Conservation (phyloP, 2,113 vertebrate species). For the Pituophis catenifer region DNA sequence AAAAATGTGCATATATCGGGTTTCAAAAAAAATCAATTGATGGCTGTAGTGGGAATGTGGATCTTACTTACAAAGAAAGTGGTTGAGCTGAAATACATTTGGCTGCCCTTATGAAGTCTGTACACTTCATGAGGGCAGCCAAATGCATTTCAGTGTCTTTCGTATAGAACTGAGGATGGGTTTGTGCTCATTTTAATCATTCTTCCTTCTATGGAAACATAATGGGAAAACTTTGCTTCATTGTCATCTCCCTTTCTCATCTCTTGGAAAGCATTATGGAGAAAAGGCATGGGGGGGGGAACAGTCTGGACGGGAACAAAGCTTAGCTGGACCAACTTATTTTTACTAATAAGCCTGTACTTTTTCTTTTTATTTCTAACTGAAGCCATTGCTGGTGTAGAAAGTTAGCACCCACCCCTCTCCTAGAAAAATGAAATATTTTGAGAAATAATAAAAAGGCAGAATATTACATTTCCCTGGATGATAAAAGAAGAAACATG, state of each 20-base stretch:
- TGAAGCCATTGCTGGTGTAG: neutral
- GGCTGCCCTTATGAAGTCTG: neutral
- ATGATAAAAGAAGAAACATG: too few relatives aligned
- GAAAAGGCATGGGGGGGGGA: neutral
- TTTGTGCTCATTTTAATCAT: neutral
- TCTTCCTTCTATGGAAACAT: neutral
- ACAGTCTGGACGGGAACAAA: neutral
- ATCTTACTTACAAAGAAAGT: neutral
- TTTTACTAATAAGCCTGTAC: neutral
- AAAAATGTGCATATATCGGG: neutral
- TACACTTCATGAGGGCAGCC: neutral
- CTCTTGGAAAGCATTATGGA: neutral
- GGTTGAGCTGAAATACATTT: neutral
- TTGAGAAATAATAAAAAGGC: too few relatives aligned
- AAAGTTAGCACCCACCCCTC: too few relatives aligned
- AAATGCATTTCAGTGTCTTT: neutral
- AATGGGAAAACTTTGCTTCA: neutral
- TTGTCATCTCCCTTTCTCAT: neutral
- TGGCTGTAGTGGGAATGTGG: neutral
- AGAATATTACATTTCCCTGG: too few relatives aligned
- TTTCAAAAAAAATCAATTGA: neutral
- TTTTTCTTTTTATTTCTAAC: neutral
- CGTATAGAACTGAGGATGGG: neutral
- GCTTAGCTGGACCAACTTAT: neutral
- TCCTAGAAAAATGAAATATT: too few relatives aligned